A percentile compares a stretch with the other conserved stretches of the same genome.
Conservation (phyloP, 2,888 invertebrate species). For the Aphelenchoides bicaudatus region DNA sequence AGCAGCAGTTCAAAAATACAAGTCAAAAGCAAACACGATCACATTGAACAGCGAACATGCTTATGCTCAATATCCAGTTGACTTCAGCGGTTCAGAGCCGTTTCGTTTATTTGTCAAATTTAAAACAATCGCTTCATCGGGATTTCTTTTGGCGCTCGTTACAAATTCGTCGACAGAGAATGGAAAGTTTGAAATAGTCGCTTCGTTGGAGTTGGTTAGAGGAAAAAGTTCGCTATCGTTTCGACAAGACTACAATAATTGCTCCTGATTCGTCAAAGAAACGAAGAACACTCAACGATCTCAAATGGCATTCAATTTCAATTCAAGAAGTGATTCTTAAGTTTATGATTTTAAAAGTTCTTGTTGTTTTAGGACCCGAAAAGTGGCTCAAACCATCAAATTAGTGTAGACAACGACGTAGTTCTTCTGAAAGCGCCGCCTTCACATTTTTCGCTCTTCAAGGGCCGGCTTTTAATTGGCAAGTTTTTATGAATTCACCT, state of each 20-base stretch:
- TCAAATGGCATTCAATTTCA: slow-evolving; percentile 30
- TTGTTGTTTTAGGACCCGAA: slow-evolving; percentile 10
- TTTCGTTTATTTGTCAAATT: slow-evolving; percentile 54
- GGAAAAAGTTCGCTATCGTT: slow-evolving; percentile 21
- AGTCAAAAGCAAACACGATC: slow-evolving; percentile 27
- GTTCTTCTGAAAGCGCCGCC: neutral
- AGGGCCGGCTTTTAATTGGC: slow-evolving; percentile 8
- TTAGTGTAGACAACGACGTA: slow-evolving; percentile 9
- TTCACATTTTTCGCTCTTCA: slow-evolving; percentile 14
- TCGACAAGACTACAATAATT: slow-evolving; percentile 16
- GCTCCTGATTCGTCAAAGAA: slow-evolving; percentile 1
- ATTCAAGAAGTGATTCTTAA: slow-evolving; percentile 15
- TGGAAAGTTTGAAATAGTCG: slow-evolving; percentile 14
- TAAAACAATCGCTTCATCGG: slow-evolving; percentile 39
- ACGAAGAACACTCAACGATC: slow-evolving; percentile 25
- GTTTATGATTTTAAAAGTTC: neutral
- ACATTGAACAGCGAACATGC: slow-evolving; percentile 27
- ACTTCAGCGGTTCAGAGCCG: slow-evolving; percentile 10
- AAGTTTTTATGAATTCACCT: neutral
- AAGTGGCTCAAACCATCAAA: neutral
- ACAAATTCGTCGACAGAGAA: slow-evolving; percentile 13
- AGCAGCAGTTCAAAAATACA: slow-evolving; percentile 4
- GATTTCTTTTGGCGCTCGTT: slow-evolving; percentile 16
- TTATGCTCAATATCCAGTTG: slow-evolving; percentile 12
- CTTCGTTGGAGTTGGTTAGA: slow-evolving; percentile 25